Evolutionary conservation across 2,113 vertebrate species (phyloP).

Genomic region (Gobio gobio): DNA sequence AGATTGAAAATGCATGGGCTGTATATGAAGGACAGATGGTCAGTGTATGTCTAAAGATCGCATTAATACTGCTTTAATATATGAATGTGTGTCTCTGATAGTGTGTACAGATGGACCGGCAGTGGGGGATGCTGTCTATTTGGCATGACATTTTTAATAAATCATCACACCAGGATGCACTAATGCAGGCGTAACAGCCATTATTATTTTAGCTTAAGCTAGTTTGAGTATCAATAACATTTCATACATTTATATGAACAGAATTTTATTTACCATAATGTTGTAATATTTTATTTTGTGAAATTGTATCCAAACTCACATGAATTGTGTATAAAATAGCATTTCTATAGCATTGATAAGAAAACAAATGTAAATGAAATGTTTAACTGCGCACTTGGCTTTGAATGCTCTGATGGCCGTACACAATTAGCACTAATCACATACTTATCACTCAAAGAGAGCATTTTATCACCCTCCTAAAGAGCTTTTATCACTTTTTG

Average conservation of each 20-base stretch:
- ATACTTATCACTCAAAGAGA: slow-evolving; percentile 3
- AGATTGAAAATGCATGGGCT: not conserved
- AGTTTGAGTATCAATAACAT: not conserved
- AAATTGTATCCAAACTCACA: not conserved
- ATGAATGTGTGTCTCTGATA: slow-evolving; percentile 1
- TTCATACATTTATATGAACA: not conserved
- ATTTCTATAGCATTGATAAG: not conserved
- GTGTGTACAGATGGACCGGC: slow-evolving; percentile 53
- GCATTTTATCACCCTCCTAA: slow-evolving; percentile 10
- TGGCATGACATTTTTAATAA: slow-evolving; percentile 47
- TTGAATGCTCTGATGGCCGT: not conserved
- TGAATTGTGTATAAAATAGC: not conserved
- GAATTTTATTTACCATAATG: not conserved
- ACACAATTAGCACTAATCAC: slow-evolving; percentile 9
- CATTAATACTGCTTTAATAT: slow-evolving; percentile 25
- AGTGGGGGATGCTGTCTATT: slow-evolving; percentile 41
- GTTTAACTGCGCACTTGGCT: not conserved
- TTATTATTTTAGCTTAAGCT: not conserved
- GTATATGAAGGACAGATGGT: slow-evolving; percentile 34
- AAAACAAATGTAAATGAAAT: not conserved
- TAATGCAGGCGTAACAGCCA: slow-evolving; percentile 10
- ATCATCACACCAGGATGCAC: slow-evolving; percentile 31
- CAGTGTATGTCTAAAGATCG: slow-evolving; percentile 37
- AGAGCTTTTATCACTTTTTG: slow-evolving; percentile 1
- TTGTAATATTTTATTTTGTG: not conserved